Evolutionary conservation across 2,888 invertebrate genomes (phyloP).

Genomic region (Idaea aversata): DNA sequence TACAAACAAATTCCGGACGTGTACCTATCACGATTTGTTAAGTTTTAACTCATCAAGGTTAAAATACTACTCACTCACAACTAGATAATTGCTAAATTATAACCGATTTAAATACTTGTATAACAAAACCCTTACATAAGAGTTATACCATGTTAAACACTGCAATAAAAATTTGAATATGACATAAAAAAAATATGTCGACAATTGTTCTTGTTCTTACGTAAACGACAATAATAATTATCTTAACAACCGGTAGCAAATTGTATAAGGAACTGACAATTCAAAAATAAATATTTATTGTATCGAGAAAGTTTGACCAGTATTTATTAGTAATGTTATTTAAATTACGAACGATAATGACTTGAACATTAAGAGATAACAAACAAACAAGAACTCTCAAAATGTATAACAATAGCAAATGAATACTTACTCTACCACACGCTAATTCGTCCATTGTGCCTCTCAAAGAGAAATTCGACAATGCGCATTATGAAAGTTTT

Average conservation of each 20-base stretch:
- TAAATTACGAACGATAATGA: conserved; percentile 27
- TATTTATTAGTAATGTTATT: conserved; percentile 16
- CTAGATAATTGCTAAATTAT: not conserved
- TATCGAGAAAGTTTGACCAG: conserved; percentile 2
- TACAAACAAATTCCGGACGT: not conserved
- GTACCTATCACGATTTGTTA: not conserved
- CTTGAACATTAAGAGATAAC: conserved; percentile 26
- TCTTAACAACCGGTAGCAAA: conserved; percentile 9
- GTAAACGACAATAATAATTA: conserved; percentile 19
- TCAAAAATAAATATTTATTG: not conserved
- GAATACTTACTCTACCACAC: conserved; percentile 29
- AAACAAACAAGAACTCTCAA: conserved; percentile 38
- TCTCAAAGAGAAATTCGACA: conserved; percentile 69
- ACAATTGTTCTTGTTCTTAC: conserved; percentile 24
- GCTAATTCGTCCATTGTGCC: conserved; percentile 63
- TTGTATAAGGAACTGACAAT: not conserved
- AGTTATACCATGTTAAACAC: conserved; percentile 8
- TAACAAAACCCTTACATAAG: not conserved
- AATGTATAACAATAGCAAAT: conserved; percentile 52
- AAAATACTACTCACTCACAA: not conserved
- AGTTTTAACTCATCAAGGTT: not conserved
- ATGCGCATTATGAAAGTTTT: conserved; percentile 73
- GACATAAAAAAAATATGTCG: conserved; percentile 24
- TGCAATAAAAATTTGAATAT: conserved; percentile 22
- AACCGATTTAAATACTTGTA: not conserved